These are phyloP conservation scores for Lamellibrachia columna DNA, from an alignment of 2,888 invertebrate species.

Conservation along the genomic window DNA sequence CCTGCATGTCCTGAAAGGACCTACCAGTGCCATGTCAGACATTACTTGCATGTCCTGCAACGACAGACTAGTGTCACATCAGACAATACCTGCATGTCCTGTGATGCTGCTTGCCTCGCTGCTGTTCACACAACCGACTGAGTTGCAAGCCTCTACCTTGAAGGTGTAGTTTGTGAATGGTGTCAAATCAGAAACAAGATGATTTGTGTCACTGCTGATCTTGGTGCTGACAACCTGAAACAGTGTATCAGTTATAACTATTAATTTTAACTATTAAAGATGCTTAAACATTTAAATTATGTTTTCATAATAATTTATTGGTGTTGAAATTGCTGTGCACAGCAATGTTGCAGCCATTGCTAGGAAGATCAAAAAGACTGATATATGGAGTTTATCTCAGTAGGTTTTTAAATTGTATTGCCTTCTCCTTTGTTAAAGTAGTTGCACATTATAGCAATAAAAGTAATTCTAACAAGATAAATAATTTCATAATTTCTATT, in stretches of 20 bases:
- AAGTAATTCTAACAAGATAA: neutral
- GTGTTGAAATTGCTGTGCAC: neutral
- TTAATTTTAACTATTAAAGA: neutral
- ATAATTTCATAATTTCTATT: conserved; percentile 19
- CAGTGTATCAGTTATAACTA: neutral
- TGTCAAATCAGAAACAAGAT: conserved; percentile 38
- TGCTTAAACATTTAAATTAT: neutral
- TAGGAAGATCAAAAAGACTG: neutral
- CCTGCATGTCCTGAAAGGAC: neutral
- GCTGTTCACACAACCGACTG: conserved; percentile 63
- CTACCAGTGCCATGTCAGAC: neutral
- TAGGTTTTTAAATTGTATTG: too few relatives aligned
- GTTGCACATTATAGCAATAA: too few relatives aligned
- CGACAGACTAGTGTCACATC: neutral
- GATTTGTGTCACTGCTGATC: neutral
- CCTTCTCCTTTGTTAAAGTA: too few relatives aligned
- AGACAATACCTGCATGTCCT: neutral
- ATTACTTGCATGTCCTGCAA: neutral
- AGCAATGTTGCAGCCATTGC: neutral
- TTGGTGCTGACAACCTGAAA: neutral
- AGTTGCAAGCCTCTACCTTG: conserved; percentile 58
- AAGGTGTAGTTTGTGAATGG: conserved; percentile 58
- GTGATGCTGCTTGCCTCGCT: conserved; percentile 38
- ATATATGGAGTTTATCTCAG: too few relatives aligned
- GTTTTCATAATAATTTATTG: neutral